Evolutionary conservation across 1,140 invertebrate genomes (phyloP), one percentile per base, ranked within the genome.

Genomic region (Mesaphorura yosii): DNA sequence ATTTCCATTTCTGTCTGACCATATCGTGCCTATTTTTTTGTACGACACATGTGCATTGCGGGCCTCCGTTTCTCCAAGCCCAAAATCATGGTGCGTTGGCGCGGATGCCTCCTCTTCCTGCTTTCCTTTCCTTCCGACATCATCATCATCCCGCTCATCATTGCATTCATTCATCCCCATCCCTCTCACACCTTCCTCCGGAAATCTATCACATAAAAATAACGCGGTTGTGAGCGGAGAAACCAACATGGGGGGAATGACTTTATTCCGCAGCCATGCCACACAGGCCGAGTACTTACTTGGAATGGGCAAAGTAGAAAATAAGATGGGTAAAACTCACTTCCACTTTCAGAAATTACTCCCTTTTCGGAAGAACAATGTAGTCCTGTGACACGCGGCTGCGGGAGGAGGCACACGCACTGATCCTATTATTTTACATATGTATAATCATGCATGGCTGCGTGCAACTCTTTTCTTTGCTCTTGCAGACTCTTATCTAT

Each of bases 71-170:
- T 10, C 31, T 34, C n/a, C 31, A 34, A 10, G 10, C n/a, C 31
- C n/a, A n/a, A 34, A 34, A 34, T 34, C 10, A 34, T 34, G 31
- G n/a, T n/a, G 31, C 31, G 10, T 34, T 34, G 31, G n/a, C n/a
- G n/a, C n/a, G n/a, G n/a, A n/a, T n/a, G n/a, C n/a, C n/a, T n/a
- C 53, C 40, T 41, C 45, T 50, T 50, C 39, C 34, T 20, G 15
- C 12, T 25, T 46, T 47, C 45, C 42, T 37, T 48, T 37, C 38
- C 53, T 28, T 48, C 47, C 44, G 28, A 17, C 15, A 52, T 38
- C 34, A 19, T 17, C 31, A 17, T 6, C 46, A 5, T 37, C 27
- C 46, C 14, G 7, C 5, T 6, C 37, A 17, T 38, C n/a, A n/a
- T n/a, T n/a, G 10, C 37, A 4, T 22, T 25, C 7, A 23, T 12